phyloP scores from a whole-genome alignment of 2,113 vertebrate genomes.

The Tylochromis polylepis region DNA sequence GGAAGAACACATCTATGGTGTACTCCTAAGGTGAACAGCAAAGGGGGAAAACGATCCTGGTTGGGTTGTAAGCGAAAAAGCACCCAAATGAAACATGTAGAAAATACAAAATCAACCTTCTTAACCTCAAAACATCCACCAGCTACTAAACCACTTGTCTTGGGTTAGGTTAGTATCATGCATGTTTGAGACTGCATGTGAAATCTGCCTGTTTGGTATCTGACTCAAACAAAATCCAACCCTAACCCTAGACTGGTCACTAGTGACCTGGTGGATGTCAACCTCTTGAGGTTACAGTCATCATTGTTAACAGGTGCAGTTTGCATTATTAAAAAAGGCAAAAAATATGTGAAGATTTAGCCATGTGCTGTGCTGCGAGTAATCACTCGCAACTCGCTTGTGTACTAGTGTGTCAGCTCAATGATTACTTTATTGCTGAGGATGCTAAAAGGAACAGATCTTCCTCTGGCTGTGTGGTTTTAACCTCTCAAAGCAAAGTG shows the following conservation, averaged over 20 bases:
- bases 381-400: not conserved
- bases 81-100: not conserved
- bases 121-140: not conserved
- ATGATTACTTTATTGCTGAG: not conserved
- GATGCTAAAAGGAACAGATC: not conserved
- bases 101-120: not conserved
- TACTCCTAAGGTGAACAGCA: conserved; percentile 49
- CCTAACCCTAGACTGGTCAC: not conserved
- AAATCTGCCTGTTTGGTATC: not conserved
- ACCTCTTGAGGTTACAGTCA: not conserved
- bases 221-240: not conserved
- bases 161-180: not conserved
- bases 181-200: not conserved
- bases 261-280: not conserved
- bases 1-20: conserved; percentile 74
- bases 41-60: not conserved
- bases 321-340: not conserved
- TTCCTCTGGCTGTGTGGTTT: not conserved
- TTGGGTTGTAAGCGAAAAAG: not conserved
- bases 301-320: not conserved
- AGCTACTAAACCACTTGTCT: not conserved
- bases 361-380: not conserved
- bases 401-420: not conserved
- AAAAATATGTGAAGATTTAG: not conserved
- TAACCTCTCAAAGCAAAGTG: not conserved